Evolutionary conservation across 1,140 invertebrate genomes (phyloP), one percentile per base, ranked within the genome.

Genomic region (Lepidurus packardi): DNA sequence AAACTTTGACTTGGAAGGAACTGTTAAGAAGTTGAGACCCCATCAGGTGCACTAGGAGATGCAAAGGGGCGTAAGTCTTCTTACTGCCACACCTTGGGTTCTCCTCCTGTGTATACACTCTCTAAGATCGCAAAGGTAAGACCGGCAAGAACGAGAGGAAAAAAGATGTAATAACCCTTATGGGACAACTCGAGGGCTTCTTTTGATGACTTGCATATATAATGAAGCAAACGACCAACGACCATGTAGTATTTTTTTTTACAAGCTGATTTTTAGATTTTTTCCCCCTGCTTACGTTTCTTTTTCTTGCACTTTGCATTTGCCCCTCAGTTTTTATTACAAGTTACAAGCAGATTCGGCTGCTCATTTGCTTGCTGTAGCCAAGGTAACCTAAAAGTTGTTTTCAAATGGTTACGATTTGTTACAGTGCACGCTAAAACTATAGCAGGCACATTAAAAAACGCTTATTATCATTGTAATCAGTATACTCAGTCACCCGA

Each of bases 191-290:
- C 13, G 16, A 16, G 53, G 53, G 53, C 53, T 21, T 16, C 21
- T 65, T 65, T 65, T 65, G 53, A 65, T 65, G 53, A 65, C 53
- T 65, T 65, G 53, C 53, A 65, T 65, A 65, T 65, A n/a, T 65
- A 65, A 65, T 65, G 13, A 65, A 65, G 53, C 53, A 65, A 65
- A 65, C 53, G 8, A 11, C 53, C 21, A 65, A 65, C 4, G 53
- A 13, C 21, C 53, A 34, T 34, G 34, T 34, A 34, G 34, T 34
- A 34, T 2, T 34, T 34, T 34, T 34, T 34, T 34, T 34, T 4
- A 34, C 34, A 34, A 34, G n/a, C 21, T 16, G 53, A 16, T 1
- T 34, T 34, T 34, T 34, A 34, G 1, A 34, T 34, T 34, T 34
- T 34, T 34, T 34, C 3, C 34, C 25, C 34, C 34, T 2, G 34